Conservation (phyloP, 2,888 invertebrate genomes). For the Drosophila barbarae region DNA sequence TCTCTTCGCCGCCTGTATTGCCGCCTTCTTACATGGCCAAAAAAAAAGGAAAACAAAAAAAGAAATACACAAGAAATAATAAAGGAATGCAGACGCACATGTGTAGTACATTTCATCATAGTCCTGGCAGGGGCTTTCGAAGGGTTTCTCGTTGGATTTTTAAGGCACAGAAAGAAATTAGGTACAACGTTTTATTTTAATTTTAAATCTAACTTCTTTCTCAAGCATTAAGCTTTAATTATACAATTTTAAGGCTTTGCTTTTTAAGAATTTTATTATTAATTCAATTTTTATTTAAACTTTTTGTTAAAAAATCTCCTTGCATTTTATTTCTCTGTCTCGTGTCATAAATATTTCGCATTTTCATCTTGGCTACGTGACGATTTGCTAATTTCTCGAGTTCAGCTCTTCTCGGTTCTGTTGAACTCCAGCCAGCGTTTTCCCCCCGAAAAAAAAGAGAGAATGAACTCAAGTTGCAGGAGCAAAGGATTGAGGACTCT, state of each 20-base stretch:
- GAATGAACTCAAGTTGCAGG: slow-evolving; percentile 22
- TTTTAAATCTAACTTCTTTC: too few species aligned
- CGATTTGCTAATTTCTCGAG: slow-evolving; percentile 68
- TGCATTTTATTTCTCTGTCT: background rate
- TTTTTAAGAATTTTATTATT: background rate
- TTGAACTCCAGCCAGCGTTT: slow-evolving; percentile 22
- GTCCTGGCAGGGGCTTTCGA: slow-evolving; percentile 1
- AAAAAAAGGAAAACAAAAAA: background rate
- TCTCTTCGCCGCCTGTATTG: background rate
- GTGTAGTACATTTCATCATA: slow-evolving; percentile 39
- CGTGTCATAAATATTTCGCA: slow-evolving; percentile 32
- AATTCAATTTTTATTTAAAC: background rate
- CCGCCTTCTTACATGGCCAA: slow-evolving; percentile 4
- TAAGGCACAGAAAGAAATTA: slow-evolving; percentile 2
- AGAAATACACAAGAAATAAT: slow-evolving; percentile 7
- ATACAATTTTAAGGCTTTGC: background rate
- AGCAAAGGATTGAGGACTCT: slow-evolving; percentile 35
- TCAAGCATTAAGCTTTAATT: background rate
- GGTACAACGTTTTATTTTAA: too few species aligned
- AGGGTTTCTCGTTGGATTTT: background rate
- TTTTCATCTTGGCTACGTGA: slow-evolving; percentile 66
- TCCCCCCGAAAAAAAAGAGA: slow-evolving; percentile 19
- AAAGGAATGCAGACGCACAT: slow-evolving; percentile 31
- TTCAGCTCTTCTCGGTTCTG: slow-evolving; percentile 9
- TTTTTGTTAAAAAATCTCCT: background rate